Conservation (phyloP, 1,140 invertebrate species). For the Delia radicum region DNA sequence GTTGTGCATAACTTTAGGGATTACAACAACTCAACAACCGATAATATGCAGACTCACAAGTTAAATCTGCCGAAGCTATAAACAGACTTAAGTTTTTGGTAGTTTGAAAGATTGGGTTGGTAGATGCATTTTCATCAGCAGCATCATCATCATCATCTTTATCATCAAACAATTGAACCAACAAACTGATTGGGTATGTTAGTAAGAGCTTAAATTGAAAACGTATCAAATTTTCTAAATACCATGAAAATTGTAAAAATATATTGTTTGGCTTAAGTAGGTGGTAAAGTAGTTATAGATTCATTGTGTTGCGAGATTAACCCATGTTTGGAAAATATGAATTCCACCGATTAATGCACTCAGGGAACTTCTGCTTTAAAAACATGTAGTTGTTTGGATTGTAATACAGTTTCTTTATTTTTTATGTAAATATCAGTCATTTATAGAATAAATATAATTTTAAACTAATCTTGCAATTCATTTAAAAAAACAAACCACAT, state of each 20-base stretch:
- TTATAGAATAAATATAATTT: too few relatives aligned
- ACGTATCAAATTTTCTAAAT: background rate
- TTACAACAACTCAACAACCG: slow-evolving; percentile 22
- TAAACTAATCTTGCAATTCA: too few relatives aligned
- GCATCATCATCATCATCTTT: background rate
- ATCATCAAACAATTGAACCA: background rate
- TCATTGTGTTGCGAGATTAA: background rate
- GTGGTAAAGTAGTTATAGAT: background rate
- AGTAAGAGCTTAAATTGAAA: background rate
- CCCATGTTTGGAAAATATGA: too few relatives aligned
- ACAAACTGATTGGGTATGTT: background rate
- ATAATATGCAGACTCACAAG: slow-evolving; percentile 12
- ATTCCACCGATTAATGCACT: too few relatives aligned
- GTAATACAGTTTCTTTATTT: too few relatives aligned
- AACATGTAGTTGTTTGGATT: too few relatives aligned
- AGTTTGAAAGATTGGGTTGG: too few relatives aligned
- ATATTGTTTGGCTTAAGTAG: background rate
- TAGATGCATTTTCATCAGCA: background rate
- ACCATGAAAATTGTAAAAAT: background rate
- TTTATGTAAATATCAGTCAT: too few relatives aligned
- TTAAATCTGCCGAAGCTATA: background rate
- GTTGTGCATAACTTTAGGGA: slow-evolving; percentile 27
- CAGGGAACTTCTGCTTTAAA: too few relatives aligned
- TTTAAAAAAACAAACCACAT: too few relatives aligned
- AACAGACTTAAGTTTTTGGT: slow-evolving; percentile 15